These are phyloP conservation scores for Trinorchestia longiramus DNA, from an alignment of 1,140 invertebrate species.

Conservation along the genomic window DNA sequence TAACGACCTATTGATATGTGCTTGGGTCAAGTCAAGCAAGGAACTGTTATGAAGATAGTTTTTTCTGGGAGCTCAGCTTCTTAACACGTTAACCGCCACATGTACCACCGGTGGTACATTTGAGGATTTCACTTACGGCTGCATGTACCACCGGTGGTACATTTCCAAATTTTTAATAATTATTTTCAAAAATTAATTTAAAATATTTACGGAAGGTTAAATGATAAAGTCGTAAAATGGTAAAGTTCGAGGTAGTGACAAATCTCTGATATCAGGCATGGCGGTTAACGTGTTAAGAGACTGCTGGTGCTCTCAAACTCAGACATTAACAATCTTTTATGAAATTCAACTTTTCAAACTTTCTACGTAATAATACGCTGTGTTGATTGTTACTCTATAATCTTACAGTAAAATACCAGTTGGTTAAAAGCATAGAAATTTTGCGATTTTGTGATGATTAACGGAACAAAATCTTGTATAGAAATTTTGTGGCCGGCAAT, in stretches of 20 bases:
- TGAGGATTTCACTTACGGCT: too few relatives aligned
- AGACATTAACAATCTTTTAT: background rate
- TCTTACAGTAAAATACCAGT: background rate
- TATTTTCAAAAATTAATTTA: too few relatives aligned
- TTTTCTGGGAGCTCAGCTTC: too few relatives aligned
- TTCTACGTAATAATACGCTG: background rate
- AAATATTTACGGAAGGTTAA: background rate
- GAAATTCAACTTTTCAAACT: background rate
- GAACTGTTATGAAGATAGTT: background rate
- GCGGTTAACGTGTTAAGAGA: background rate
- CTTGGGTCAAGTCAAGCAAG: background rate
- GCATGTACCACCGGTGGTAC: too few relatives aligned
- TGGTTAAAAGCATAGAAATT: background rate
- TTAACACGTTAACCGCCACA: too few relatives aligned
- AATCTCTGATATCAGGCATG: too few relatives aligned
- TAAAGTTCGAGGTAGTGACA: too few relatives aligned
- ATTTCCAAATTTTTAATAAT: too few relatives aligned
- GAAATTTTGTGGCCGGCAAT: background rate
- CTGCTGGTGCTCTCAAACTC: background rate
- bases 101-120: too few relatives aligned
- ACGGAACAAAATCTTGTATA: background rate
- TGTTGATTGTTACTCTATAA: background rate
- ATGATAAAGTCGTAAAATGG: background rate
- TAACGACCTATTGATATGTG: background rate
- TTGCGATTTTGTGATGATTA: background rate